These are phyloP conservation scores for Anaspis maculata DNA, from an alignment of 2,888 invertebrate species.

Conservation along the genomic window DNA sequence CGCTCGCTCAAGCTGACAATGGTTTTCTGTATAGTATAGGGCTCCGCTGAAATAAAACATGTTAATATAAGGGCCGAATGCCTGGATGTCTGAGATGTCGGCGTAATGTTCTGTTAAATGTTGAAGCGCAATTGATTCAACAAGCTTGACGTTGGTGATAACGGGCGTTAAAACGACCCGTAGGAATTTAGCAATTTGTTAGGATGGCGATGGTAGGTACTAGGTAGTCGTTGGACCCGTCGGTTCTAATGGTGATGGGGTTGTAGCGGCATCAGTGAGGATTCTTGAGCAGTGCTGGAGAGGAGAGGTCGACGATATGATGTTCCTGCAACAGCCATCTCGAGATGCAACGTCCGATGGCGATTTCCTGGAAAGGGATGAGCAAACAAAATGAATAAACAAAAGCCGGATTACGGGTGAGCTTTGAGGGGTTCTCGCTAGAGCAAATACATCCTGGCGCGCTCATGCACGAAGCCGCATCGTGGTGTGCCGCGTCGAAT, in stretches of 20 bases:
- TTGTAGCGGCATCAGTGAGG: neutral
- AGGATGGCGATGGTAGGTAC: slow-evolving; percentile 2
- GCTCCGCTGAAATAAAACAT: slow-evolving; percentile 22
- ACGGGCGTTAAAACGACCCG: neutral
- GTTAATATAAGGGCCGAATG: slow-evolving; percentile 19
- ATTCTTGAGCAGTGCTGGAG: too few relatives aligned
- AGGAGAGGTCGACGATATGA: too few relatives aligned
- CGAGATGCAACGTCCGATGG: slow-evolving; percentile 12
- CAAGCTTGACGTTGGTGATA: slow-evolving; percentile 4
- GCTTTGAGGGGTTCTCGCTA: slow-evolving; percentile 31
- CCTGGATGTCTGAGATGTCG: too few relatives aligned
- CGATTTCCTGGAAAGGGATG: slow-evolving; percentile 22
- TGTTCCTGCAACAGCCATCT: too few relatives aligned
- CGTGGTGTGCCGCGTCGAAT: slow-evolving; percentile 14
- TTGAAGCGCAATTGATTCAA: slow-evolving; percentile 22
- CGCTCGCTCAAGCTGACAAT: slow-evolving; percentile 16
- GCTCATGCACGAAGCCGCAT: slow-evolving; percentile 24
- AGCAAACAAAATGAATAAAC: slow-evolving; percentile 38
- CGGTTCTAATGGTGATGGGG: neutral
- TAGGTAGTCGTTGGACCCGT: neutral
- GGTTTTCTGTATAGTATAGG: slow-evolving; percentile 8
- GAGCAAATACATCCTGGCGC: slow-evolving; percentile 30
- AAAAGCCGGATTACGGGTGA: slow-evolving; percentile 35
- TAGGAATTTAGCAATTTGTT: slow-evolving; percentile 3
- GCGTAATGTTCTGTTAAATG: slow-evolving; percentile 18